A percentile compares a stretch with the other conserved stretches of the same genome.
These are phyloP conservation scores for Ranitomeya imitator DNA, from an alignment of 2,113 vertebrate genomes.

Conservation along the genomic window DNA sequence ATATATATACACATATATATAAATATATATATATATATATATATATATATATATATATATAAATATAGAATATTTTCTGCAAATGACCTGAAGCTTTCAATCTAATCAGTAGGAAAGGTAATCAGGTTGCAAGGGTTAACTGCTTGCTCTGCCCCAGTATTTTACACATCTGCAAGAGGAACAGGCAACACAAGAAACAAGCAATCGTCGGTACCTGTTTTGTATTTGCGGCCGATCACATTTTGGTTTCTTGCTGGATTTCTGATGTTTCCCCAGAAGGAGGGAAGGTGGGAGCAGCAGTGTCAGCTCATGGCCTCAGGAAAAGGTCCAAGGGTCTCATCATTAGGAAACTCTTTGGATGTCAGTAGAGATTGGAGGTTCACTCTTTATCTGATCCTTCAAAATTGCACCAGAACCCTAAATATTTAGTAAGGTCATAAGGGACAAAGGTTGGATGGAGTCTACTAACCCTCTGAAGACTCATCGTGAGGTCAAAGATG, in stretches of 20 bases:
- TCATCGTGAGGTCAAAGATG: background rate
- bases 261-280: conserved; percentile 14
- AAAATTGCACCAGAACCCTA: conserved; percentile 12
- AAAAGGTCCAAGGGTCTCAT: background rate
- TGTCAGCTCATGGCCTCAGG: conserved; percentile 46
- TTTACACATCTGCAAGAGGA: background rate
- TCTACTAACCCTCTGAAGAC: background rate
- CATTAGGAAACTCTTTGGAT: background rate
- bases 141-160: background rate
- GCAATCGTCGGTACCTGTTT: conserved; percentile 22
- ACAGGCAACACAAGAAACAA: background rate
- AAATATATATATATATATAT: no score
- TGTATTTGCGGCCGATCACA: conserved; percentile 1
- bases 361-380: background rate
- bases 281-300: background rate
- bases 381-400: conserved; percentile 7
- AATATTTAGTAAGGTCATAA: background rate
- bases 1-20: no score
- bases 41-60: no score
- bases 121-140: background rate
- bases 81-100: background rate
- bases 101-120: background rate
- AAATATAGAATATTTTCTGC: background rate
- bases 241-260: conserved; percentile 12
- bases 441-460: background rate